A percentile compares a stretch with the other conserved stretches of the same genome.
These are phyloP conservation scores for Drosophila erecta DNA, from an alignment of 1,140 invertebrate species.

Conservation along the genomic window DNA sequence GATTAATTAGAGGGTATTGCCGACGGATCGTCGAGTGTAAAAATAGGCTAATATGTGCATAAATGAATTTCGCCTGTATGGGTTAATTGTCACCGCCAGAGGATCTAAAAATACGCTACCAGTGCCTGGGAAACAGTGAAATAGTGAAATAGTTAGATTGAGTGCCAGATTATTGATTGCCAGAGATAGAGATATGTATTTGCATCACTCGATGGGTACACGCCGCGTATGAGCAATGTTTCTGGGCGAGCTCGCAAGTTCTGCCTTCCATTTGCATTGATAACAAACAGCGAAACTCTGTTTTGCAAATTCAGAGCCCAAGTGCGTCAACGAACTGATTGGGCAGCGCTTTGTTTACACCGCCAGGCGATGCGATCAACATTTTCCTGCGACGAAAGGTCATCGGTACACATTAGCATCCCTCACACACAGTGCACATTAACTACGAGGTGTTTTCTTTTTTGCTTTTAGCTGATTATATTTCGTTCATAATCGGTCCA, in stretches of 20 bases:
- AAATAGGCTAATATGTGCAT: conserved; percentile 45
- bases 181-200: too few species aligned
- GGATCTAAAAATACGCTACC: conserved; percentile 15
- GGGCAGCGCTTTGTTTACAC: conserved; percentile 19
- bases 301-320: conserved; percentile 1
- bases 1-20: conserved; percentile 16
- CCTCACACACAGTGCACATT: too few species aligned
- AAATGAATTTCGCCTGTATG: conserved; percentile 19
- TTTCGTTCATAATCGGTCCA: conserved; percentile 37
- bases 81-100: conserved; percentile 26
- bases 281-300: conserved; percentile 25
- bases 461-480: conserved; percentile 16
- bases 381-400: conserved; percentile 11
- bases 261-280: conserved; percentile 30
- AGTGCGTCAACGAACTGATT: conserved; percentile 44
- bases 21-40: conserved; percentile 7
- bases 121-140: conserved; percentile 2
- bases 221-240: conserved; percentile 33
- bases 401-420: conserved; percentile 5
- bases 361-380: conserved; percentile 13
- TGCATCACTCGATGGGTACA: neutral
- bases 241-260: neutral
- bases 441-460: conserved; percentile 9
- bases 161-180: conserved; percentile 24
- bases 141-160: conserved; percentile 8